phyloP scores from a whole-genome alignment of 2,888 invertebrate species.

The Oasisia sp. region DNA sequence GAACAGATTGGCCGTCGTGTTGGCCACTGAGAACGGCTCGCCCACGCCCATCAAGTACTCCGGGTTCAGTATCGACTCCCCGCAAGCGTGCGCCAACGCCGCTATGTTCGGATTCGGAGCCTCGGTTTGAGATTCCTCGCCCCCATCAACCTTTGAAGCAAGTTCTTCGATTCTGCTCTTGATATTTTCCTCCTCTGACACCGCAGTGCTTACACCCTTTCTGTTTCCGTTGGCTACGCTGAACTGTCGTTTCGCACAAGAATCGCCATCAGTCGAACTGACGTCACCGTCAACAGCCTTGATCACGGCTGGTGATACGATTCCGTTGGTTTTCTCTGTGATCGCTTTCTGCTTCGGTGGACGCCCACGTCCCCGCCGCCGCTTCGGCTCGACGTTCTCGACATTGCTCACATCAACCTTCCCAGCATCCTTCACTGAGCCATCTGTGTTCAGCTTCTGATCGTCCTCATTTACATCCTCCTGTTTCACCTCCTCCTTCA shows the following conservation, averaged over 20 bases:
- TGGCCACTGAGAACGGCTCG: conserved; percentile 52
- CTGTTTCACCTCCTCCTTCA: conserved; percentile 27
- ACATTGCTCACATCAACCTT: conserved; percentile 18
- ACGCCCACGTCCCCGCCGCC: conserved; percentile 25
- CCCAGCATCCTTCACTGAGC: not conserved
- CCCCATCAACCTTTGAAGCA: conserved; percentile 63
- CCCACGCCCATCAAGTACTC: conserved; percentile 77
- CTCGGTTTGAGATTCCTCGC: conserved; percentile 46
- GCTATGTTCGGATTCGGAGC: conserved; percentile 74
- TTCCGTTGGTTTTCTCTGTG: not conserved
- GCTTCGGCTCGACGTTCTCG: conserved; percentile 24
- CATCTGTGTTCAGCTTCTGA: not conserved
- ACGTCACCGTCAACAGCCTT: not conserved
- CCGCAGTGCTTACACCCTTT: conserved; percentile 49
- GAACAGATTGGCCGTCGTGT: conserved; percentile 45
- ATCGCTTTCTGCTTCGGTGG: conserved; percentile 25
- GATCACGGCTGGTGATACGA: not conserved
- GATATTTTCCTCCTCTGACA: conserved; percentile 48
- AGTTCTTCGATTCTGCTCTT: conserved; percentile 69
- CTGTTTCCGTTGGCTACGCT: conserved; percentile 27
- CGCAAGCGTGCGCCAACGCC: conserved; percentile 82
- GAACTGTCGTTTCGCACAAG: not conserved
- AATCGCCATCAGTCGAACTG: not conserved
- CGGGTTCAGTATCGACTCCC: conserved; percentile 82
- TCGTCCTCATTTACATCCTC: conserved; percentile 7